Conservation (phyloP, 2,888 invertebrate species). For the Prenolepis imparis region DNA sequence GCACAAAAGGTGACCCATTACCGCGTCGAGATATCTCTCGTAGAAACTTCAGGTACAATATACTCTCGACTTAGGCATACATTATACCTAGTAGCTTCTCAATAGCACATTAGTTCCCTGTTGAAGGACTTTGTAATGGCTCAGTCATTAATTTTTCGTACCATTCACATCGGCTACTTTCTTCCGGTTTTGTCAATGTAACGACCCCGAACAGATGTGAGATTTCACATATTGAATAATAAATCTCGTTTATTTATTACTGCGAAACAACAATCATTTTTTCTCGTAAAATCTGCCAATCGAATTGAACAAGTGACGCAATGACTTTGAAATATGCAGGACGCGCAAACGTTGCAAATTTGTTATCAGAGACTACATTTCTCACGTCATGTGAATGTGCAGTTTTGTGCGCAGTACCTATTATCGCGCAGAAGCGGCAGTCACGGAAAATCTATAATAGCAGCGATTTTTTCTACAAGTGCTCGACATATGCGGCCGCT, state of each 20-base stretch:
- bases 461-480: neutral
- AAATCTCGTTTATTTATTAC: neutral
- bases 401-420: slow-evolving; percentile 12
- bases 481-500: slow-evolving; percentile 8
- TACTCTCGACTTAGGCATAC: slow-evolving; percentile 74
- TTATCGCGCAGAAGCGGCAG: slow-evolving; percentile 14
- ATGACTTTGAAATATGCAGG: slow-evolving; percentile 22
- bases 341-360: neutral
- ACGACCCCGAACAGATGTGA: slow-evolving; percentile 14
- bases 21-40: slow-evolving; percentile 77
- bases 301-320: slow-evolving; percentile 35
- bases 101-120: slow-evolving; percentile 78
- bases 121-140: slow-evolving; percentile 71
- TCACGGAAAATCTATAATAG: slow-evolving; percentile 41
- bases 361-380: neutral
- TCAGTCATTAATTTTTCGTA: slow-evolving; percentile 69
- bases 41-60: slow-evolving; percentile 73
- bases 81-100: slow-evolving; percentile 82
- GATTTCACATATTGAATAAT: neutral
- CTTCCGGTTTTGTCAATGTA: slow-evolving; percentile 61
- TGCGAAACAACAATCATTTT: neutral
- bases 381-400: slow-evolving; percentile 8
- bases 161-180: slow-evolving; percentile 60
- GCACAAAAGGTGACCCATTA: slow-evolving; percentile 77
- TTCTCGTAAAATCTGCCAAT: slow-evolving; percentile 1